Conservation (phyloP, 2,113 vertebrate genomes). For the Syrrhaptes paradoxus region DNA sequence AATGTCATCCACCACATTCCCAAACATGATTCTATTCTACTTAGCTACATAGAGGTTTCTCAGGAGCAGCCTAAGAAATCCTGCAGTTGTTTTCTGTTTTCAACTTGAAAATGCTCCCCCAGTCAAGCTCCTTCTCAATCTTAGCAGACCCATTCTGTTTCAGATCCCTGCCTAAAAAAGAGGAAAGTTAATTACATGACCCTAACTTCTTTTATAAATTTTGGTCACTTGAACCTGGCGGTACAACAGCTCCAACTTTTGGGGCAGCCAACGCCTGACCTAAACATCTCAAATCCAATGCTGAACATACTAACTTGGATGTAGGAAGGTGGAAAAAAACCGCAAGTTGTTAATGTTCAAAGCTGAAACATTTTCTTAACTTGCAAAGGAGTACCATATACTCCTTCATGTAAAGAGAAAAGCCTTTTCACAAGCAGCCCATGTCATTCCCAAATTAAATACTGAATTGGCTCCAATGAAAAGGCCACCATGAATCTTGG, state of each 20-base stretch:
- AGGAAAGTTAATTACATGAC: not conserved
- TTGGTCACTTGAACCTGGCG: not conserved
- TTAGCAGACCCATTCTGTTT: slow-evolving; percentile 4
- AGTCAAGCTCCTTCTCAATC: not conserved
- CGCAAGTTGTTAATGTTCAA: not conserved
- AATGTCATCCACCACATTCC: not conserved
- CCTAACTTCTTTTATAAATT: not conserved
- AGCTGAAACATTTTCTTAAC: not conserved
- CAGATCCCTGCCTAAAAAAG: not conserved
- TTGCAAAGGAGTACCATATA: not conserved
- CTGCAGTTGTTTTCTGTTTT: not conserved
- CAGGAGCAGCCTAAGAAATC: not conserved
- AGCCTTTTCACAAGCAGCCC: not conserved
- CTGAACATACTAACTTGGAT: not conserved
- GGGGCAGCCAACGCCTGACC: not conserved
- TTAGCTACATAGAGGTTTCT: not conserved
- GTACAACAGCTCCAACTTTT: not conserved
- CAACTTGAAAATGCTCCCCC: not conserved
- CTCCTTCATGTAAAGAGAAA: not conserved
- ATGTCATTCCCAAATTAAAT: not conserved
- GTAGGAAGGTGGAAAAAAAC: not conserved
- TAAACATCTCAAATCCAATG: not conserved
- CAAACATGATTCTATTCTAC: not conserved
- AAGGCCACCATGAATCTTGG: not conserved
- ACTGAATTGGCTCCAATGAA: not conserved